Percentiles rank a stretch among this genome's conserved stretches.
Conservation (phyloP, 2,888 invertebrate genomes). For the Drosophila limbata region DNA sequence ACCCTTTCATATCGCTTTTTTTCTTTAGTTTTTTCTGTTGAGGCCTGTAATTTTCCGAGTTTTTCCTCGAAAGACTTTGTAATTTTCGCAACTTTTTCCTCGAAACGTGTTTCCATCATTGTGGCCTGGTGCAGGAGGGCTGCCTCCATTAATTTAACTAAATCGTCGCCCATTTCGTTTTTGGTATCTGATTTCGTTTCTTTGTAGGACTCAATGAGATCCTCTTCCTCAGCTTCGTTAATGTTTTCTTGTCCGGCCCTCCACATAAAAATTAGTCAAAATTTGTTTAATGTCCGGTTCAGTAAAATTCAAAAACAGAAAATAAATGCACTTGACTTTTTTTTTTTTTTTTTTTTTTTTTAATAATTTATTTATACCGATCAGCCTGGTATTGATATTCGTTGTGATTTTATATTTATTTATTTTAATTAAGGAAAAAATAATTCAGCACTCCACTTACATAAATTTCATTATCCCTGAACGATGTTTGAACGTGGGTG, state of each 20-base stretch:
- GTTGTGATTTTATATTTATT: too few species aligned
- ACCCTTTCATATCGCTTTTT: neutral
- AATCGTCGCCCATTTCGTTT: neutral
- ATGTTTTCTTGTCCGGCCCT: neutral
- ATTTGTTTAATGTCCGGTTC: neutral
- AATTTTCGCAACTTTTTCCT: neutral
- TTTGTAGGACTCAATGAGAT: neutral
- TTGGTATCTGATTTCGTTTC: neutral
- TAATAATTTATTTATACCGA: too few species aligned
- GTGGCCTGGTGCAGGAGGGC: neutral
- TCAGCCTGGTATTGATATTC: too few species aligned
- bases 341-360: too few species aligned
- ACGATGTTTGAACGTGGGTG: too few species aligned
- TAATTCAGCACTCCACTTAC: too few species aligned
- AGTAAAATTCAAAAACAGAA: too few species aligned
- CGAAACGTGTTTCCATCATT: neutral
- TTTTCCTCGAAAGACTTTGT: neutral
- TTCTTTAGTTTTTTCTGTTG: neutral
- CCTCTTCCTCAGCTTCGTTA: neutral
- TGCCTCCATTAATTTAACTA: neutral
- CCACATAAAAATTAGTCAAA: neutral
- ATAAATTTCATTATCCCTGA: too few species aligned
- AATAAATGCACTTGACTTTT: too few species aligned
- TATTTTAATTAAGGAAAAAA: too few species aligned
- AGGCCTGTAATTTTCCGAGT: neutral